Percentiles rank a stretch among this genome's conserved stretches.
These are phyloP conservation scores for Venturia canescens DNA, from an alignment of 1,140 invertebrate species.

Conservation along the genomic window DNA sequence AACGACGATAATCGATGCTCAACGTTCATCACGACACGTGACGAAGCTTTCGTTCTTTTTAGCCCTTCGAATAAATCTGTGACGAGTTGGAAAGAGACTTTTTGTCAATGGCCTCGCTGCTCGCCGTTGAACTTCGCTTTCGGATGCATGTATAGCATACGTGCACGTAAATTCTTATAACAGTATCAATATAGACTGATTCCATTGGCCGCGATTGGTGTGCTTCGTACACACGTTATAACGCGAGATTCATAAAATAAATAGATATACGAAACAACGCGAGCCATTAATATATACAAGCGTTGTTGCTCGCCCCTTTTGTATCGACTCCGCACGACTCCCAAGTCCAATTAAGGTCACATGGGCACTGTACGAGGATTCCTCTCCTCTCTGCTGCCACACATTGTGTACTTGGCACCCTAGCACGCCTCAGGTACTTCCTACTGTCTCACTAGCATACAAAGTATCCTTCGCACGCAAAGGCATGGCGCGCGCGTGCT, in stretches of 20 bases:
- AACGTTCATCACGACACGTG: too few species aligned
- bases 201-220: not conserved
- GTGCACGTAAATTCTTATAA: slow-evolving; percentile 33
- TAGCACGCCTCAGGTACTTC: slow-evolving; percentile 40
- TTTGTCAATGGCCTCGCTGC: too few species aligned
- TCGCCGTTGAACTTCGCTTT: not conserved
- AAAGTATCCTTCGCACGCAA: slow-evolving; percentile 31
- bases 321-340: slow-evolving; percentile 56
- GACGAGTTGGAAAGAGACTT: too few species aligned
- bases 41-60: too few species aligned
- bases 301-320: not conserved
- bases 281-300: slow-evolving; percentile 20
- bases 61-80: too few species aligned
- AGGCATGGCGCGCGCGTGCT: not conserved
- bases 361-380: slow-evolving; percentile 45
- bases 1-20: too few species aligned
- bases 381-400: not conserved
- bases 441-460: slow-evolving; percentile 44
- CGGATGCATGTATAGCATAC: slow-evolving; percentile 10
- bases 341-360: slow-evolving; percentile 63
- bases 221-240: not conserved
- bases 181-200: too few species aligned
- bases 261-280: not conserved
- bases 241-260: slow-evolving; percentile 14
- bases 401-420: not conserved